These are phyloP conservation scores for Escarpia spicata DNA, from an alignment of 2,888 invertebrate species.

Conservation along the genomic window DNA sequence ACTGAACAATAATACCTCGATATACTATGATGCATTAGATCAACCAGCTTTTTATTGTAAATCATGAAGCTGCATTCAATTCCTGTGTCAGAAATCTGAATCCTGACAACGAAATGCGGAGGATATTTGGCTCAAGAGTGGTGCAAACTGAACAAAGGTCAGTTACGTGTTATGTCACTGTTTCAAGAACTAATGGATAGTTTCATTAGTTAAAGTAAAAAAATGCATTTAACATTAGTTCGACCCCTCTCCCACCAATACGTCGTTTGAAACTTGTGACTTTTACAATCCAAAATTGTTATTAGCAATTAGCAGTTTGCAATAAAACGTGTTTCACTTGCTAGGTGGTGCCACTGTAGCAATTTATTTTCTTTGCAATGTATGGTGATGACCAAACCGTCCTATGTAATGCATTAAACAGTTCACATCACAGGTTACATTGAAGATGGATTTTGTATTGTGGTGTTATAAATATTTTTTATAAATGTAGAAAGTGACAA, in stretches of 20 bases:
- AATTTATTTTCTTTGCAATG: no score
- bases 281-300: no score
- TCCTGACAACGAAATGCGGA: slow-evolving; percentile 82
- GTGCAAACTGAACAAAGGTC: slow-evolving; percentile 75
- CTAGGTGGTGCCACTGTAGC: no score
- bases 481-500: background rate
- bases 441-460: background rate
- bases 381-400: no score
- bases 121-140: slow-evolving; percentile 83
- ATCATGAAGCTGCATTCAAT: background rate
- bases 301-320: no score
- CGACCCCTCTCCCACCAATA: background rate
- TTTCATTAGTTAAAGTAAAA: background rate
- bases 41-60: background rate
- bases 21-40: background rate
- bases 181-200: no score
- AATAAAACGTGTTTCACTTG: no score
- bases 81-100: slow-evolving; percentile 74
- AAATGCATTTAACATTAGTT: slow-evolving; percentile 20
- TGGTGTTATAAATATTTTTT: no score
- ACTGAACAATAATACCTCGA: background rate
- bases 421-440: background rate
- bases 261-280: no score
- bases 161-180: background rate
- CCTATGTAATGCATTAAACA: no score